Evolutionary conservation across 2,888 invertebrate species (phyloP).

Genomic region (Bursaphelenchus okinawaensis): DNA sequence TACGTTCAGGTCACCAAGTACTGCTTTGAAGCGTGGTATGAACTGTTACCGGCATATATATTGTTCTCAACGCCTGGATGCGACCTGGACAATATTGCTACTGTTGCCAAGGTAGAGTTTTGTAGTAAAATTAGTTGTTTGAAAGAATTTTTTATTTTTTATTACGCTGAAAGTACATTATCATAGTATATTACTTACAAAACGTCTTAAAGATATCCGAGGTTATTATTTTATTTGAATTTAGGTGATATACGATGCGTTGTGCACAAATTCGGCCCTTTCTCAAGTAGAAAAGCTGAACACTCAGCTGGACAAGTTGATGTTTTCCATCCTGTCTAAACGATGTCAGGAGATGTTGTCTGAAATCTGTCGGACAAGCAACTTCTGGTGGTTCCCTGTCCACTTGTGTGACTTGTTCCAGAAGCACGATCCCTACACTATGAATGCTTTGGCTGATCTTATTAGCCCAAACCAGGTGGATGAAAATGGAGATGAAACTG

Average conservation of each 20-base stretch:
- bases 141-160: slow-evolving; percentile 8
- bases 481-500: neutral
- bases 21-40: slow-evolving; percentile 21
- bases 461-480: neutral
- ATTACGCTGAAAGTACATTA: no score
- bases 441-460: neutral
- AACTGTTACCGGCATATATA: slow-evolving; percentile 24
- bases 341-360: slow-evolving; percentile 3
- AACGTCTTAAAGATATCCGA: no score
- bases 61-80: slow-evolving; percentile 16
- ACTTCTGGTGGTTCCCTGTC: slow-evolving; percentile 12
- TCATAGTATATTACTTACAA: no score
- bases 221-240: no score
- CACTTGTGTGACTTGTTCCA: slow-evolving; percentile 9
- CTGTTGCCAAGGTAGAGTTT: slow-evolving; percentile 18
- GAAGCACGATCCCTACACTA: slow-evolving; percentile 2
- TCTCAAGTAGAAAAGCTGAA: neutral
- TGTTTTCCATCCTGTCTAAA: slow-evolving; percentile 9
- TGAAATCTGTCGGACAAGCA: slow-evolving; percentile 2
- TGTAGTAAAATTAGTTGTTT: neutral
- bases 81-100: slow-evolving; percentile 17
- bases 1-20: slow-evolving; percentile 17
- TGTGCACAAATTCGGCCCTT: neutral
- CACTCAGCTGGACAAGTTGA: slow-evolving; percentile 8
- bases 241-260: no score